Evolutionary conservation across 2,888 invertebrate species (phyloP), one percentile per base, ranked within the genome.

Genomic region (Luperina testacea): DNA sequence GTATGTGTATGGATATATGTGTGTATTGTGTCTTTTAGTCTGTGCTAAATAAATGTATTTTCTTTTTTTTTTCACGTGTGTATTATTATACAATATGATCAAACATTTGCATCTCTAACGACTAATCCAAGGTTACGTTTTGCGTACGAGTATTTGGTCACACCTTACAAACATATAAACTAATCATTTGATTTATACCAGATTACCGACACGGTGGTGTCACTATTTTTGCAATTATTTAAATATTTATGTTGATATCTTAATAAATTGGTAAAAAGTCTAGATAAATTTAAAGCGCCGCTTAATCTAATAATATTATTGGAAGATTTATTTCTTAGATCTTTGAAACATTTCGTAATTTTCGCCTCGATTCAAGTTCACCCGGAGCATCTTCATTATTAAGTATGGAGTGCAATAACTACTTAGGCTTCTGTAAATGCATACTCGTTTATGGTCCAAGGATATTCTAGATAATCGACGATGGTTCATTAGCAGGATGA

Each of bases 151-250:
- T 32, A 72, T 85, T 81, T 73, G 75, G 75, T 72, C 75, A 88
- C 48, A 73, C 59, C 4, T 32, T 5, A 32, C 42, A 42, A 70
- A 24, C 38, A 1, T 59, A 15, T 59, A 17, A 75, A 70, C 57
- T 27, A 85, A 88, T 77, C 61, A 7, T 61, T 32, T 81, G 75
- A 85, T 88, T 77, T 81, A 85, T 64, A 57, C 42, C 53, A 32
- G 32, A 51, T 77, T 85, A 45, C 71, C 48, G 82, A 74, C 73
- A 75, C 70, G 64, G 64, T 88, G 73, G 77, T 61, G 63, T 61
- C 82, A 77, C n/a, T 48, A 9, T 42, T 67, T 24, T 38, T 53
- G 74, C 74, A 85, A 72, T 65, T 48, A 84, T 81, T 81, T 57
- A 74, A 85, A 87, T 81, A 74, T 57, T 53, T 51, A 72, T 72